A percentile compares a stretch with the other conserved stretches of the same genome.
Evolutionary conservation across 2,113 vertebrate genomes (phyloP).

Genomic region (Odontophorus gujanensis): DNA sequence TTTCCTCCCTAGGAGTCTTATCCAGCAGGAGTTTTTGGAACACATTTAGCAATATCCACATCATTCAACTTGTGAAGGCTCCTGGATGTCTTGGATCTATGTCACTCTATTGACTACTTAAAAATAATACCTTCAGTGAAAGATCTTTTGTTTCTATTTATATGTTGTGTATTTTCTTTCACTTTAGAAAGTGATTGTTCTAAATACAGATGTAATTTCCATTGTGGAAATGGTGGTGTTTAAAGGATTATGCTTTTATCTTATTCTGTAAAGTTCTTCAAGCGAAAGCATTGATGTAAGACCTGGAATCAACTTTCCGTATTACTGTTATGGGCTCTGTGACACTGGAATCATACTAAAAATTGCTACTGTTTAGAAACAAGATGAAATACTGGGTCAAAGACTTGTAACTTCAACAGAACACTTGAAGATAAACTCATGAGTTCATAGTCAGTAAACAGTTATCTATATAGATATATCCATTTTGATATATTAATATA

Average conservation of each 20-base stretch:
- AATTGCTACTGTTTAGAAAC: background rate
- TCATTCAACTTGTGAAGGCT: background rate
- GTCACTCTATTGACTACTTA: background rate
- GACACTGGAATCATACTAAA: background rate
- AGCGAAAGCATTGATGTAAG: background rate
- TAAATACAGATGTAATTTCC: background rate
- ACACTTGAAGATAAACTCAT: background rate
- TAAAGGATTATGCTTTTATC: background rate
- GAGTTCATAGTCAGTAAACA: background rate
- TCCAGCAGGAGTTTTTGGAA: background rate
- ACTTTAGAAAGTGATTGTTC: background rate
- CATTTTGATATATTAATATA: background rate
- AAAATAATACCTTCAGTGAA: background rate
- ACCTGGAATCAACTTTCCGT: background rate
- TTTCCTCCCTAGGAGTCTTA: background rate
- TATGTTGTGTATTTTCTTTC: background rate
- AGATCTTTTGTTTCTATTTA: rapidly evolving
- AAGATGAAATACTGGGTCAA: background rate
- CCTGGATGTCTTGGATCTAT: background rate
- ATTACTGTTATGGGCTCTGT: background rate
- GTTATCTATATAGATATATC: background rate
- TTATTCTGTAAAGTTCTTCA: background rate
- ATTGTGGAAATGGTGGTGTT: background rate
- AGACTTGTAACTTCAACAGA: background rate
- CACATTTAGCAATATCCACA: background rate